phyloP scores from a whole-genome alignment of 2,888 invertebrate genomes.

The Eupithecia dodoneata region DNA sequence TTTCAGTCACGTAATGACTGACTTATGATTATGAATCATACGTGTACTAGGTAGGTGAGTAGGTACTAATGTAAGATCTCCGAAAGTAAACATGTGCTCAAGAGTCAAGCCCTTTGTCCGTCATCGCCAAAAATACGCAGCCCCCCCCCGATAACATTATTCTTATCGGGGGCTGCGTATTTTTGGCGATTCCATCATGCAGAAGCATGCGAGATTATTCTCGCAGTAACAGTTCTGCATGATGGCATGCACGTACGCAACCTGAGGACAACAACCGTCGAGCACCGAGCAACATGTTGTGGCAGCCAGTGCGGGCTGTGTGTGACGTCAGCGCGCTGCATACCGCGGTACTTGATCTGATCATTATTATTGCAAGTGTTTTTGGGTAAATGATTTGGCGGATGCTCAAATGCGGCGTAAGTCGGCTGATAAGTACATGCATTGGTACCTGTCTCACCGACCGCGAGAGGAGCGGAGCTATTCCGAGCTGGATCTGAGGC shows the following conservation, averaged over 20 bases:
- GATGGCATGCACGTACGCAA: constrained; percentile 21
- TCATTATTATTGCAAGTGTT: constrained; percentile 1
- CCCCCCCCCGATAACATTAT: constrained; percentile 10
- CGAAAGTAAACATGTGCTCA: background rate
- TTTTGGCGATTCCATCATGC: no score
- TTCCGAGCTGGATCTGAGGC: background rate
- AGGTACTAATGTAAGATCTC: background rate
- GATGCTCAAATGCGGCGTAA: constrained; percentile 13
- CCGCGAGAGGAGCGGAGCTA: background rate
- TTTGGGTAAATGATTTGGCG: constrained; percentile 19
- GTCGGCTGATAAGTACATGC: background rate
- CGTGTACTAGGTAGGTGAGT: background rate
- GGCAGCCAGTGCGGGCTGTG: constrained; percentile 32
- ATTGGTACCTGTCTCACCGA: background rate
- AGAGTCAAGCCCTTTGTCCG: background rate
- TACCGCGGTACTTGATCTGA: constrained; percentile 9
- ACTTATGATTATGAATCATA: background rate
- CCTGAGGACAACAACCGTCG: background rate
- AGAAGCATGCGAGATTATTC: no score
- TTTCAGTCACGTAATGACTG: background rate
- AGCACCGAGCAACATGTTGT: constrained; percentile 28
- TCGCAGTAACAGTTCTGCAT: background rate
- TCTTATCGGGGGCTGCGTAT: no score
- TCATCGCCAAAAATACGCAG: constrained; percentile 27
- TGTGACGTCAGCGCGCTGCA: constrained; percentile 25